Evolutionary conservation across 2,797 vertebrate species (phyloP).

Genomic region (Cossypha heuglini): DNA sequence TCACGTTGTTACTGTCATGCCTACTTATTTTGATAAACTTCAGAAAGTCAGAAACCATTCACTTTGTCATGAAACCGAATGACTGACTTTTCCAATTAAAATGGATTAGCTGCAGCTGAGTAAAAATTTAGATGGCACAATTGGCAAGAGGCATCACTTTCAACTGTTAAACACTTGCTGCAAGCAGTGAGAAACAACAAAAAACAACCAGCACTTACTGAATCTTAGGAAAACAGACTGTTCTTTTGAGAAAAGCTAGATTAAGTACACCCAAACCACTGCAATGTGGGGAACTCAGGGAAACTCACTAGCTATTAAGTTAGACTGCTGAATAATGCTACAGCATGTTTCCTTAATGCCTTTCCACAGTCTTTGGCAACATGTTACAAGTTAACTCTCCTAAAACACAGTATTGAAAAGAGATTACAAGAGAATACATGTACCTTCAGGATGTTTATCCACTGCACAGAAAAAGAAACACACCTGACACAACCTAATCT

Average conservation of each 20-base stretch:
- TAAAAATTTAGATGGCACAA: background rate
- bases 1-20: background rate
- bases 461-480: background rate
- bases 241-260: background rate
- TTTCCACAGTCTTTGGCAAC: background rate
- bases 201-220: rapidly evolving
- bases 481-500: background rate
- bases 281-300: background rate
- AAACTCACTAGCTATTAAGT: background rate
- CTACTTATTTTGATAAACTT: background rate
- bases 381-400: rapidly evolving
- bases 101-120: background rate
- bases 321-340: background rate
- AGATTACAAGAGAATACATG: background rate
- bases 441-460: background rate
- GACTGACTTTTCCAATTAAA: background rate
- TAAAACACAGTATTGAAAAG: background rate
- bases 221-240: background rate
- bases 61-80: background rate
- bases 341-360: background rate
- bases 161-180: background rate
- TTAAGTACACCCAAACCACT: background rate
- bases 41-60: background rate
- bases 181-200: background rate
- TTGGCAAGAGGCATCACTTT: background rate